Conservation (phyloP, 2,113 vertebrate genomes). For the Trichechus manatus region DNA sequence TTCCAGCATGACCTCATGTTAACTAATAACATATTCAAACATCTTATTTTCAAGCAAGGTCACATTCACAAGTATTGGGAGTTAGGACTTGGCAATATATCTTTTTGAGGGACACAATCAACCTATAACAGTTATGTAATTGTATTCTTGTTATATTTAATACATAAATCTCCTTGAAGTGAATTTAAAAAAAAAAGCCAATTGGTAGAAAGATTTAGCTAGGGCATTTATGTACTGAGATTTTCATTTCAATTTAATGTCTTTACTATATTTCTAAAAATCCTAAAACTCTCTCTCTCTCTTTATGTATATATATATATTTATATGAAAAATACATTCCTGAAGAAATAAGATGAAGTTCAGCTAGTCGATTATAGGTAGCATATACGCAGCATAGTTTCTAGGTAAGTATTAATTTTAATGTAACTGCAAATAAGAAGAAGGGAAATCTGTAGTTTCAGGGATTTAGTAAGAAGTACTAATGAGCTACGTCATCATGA, state of each 20-base stretch:
- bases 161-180: neutral
- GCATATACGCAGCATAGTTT: neutral
- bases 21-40: too few species aligned
- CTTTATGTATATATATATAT: neutral
- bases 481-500: neutral
- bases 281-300: neutral
- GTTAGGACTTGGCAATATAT: too few species aligned
- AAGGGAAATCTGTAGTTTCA: neutral
- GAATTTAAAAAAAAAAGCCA: neutral
- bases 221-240: neutral
- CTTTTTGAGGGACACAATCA: too few species aligned
- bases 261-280: neutral
- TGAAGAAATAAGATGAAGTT: neutral
- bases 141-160: neutral
- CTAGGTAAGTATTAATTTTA: neutral
- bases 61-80: too few species aligned
- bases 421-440: neutral
- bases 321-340: too few species aligned
- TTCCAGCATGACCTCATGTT: too few species aligned
- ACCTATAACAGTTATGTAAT: neutral
- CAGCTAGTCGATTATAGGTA: neutral
- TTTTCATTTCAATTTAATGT: slow-evolving; percentile 17
- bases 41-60: too few species aligned
- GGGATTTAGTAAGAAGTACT: neutral
- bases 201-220: neutral